Conservation (phyloP, 2,113 vertebrate species). For the Nymphicus hollandicus region DNA sequence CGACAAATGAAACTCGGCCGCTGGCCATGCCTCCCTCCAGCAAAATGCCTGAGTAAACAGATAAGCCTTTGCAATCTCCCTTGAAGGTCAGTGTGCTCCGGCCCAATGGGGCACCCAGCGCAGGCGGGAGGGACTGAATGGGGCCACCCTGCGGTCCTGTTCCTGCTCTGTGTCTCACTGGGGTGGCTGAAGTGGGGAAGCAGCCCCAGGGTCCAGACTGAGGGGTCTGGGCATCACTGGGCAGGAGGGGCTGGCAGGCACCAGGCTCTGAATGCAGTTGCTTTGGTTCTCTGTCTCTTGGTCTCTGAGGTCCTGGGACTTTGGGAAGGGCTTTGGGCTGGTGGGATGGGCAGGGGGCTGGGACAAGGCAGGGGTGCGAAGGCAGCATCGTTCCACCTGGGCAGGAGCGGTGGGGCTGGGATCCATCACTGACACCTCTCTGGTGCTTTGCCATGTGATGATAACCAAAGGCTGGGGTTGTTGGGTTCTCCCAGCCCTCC, state of each 20-base stretch:
- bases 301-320: not conserved
- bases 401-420: not conserved
- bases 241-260: not conserved
- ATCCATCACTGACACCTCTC: conserved; percentile 21
- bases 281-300: not conserved
- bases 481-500: not conserved
- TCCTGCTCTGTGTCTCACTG: not conserved
- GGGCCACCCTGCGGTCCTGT: accelerated
- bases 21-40: not conserved
- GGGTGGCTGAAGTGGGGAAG: not conserved
- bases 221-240: not conserved
- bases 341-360: not conserved
- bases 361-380: not conserved
- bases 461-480: conserved; percentile 34
- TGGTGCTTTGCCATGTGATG: not conserved
- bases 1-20: not conserved
- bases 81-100: conserved; percentile 51
- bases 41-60: conserved; percentile 54
- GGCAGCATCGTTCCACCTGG: not conserved
- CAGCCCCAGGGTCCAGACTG: not conserved
- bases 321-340: not conserved
- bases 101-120: not conserved
- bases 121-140: not conserved
- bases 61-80: conserved; percentile 45
- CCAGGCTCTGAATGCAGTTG: accelerated